Base-by-base conservation (phyloP, 1,140 invertebrate genomes). In the Latrodectus geometricus region DNA sequence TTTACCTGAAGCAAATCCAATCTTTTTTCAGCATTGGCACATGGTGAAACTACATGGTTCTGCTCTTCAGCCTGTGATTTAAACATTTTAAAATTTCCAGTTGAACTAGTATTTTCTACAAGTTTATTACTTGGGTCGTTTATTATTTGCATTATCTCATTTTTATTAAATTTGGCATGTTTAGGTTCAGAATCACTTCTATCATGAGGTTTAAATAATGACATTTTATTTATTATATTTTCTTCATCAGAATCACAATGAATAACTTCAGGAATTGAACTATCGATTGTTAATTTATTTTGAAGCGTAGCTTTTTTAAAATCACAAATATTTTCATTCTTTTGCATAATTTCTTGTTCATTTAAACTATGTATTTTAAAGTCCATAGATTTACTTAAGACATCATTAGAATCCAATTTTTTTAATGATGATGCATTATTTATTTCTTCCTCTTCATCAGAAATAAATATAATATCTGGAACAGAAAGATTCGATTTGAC, bases 401-500 rank as follows among this genome's bases (percentile, higher is more conserved):
- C 35, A 35, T 35, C 35, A 35, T 35, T 35, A 35, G 35, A 35
- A 35, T 35, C 35, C 1, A 5, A 1, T 3, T 35, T 35, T 3
- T 35, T 35, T 35, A 35, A 35, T 35, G 35, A 35, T 5, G 5
- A 8, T 8, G 8, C 8, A 1, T 61, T 61, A 61, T 61, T 61
- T 14, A 61, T 14, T 8, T 77, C 75, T 23, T 12, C 52, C n/a
- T 79, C 35, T 12, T 56, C 48, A 82, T 70, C 68, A 73, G 54
- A 61, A 65, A 65, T 48, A 12, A 21, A 83, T 49, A 4, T 52
- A 75, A 83, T 9, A 48, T 75, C 72, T 4, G 70, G 81, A 17
- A 35, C 35, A 35, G 35, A 35, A 35, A 35, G 35, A 35, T 35
- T 35, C 5, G 35, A 35, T 35, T 35, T 35, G 35, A 35, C 35